Conservation (phyloP, 2,888 invertebrate species). For the Gymnoscelis rufifasciata region DNA sequence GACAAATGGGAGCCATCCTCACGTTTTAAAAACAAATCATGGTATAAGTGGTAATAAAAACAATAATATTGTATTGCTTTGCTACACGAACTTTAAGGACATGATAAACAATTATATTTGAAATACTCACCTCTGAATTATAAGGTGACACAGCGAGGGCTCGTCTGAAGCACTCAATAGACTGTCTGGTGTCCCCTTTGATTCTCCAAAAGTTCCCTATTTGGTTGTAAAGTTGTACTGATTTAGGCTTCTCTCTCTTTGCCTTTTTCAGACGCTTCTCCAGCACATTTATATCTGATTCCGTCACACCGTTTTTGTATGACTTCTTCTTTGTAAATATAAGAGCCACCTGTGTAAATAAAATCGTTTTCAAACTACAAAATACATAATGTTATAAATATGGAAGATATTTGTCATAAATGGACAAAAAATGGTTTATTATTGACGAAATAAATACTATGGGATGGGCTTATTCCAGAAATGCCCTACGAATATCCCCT, state of each 20-base stretch:
- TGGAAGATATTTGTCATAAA: too few relatives aligned
- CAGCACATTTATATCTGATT: conserved; percentile 85
- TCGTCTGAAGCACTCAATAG: conserved; percentile 93
- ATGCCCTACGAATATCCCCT: too few relatives aligned
- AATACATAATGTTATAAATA: background rate
- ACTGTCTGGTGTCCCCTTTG: conserved; percentile 90
- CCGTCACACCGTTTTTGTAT: conserved; percentile 78
- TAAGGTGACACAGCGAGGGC: conserved; percentile 91
- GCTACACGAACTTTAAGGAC: too few relatives aligned
- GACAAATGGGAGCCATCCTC: too few relatives aligned
- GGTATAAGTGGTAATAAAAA: too few relatives aligned
- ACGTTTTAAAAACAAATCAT: too few relatives aligned
- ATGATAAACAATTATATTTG: too few relatives aligned
- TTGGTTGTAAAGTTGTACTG: conserved; percentile 91
- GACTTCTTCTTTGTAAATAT: conserved; percentile 85
- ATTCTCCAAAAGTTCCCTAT: conserved; percentile 96
- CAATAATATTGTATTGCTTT: too few relatives aligned
- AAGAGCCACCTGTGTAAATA: conserved; percentile 79
- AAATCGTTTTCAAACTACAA: background rate
- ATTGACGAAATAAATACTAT: too few relatives aligned
- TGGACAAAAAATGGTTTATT: too few relatives aligned
- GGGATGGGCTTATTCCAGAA: too few relatives aligned
- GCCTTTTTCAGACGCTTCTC: conserved; percentile 87
- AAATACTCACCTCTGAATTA: conserved; percentile 84
- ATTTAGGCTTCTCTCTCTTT: conserved; percentile 90